Evolutionary conservation across 2,888 invertebrate species (phyloP), one percentile per base, ranked within the genome.

Genomic region (Stenotaenia linearis): DNA sequence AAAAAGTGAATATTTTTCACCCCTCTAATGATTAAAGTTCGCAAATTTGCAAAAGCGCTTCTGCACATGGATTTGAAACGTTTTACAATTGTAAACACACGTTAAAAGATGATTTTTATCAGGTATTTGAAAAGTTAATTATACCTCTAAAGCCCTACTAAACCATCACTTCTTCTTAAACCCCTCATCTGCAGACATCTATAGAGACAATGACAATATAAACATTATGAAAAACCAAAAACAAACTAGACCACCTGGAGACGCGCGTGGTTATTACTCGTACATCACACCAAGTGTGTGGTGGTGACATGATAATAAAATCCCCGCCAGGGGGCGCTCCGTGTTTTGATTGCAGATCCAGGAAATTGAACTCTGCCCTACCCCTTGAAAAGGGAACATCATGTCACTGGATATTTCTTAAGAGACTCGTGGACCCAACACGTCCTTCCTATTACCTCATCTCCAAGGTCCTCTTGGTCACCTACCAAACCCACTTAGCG

Each of bases 301-400:
- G 56, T 56, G 56, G 56, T 56, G 56, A 56, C 56, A 56, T 56
- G 56, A 56, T 56, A 56, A 56, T 56, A 56, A 56, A 56, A 56
- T 56, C 56, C 56, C n/a, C 56, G 23, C 56, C 56, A 18, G 56
- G 56, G 56, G 56, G 56, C 56, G 1, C 18, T 56, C 56, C 56
- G 56, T 56, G 56, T 56, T 56, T 56, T 56, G 56, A 56, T 56
- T 56, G 56, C 56, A 56, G 56, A 56, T 18, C 56, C 56, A 56
- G 56, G 56, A 56, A 56, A 56, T 56, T 9, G 56, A 56, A 56
- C 56, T 56, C 56, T 56, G 56, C n/a, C 56, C 56, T 56, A n/a
- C n/a, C n/a, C n/a, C 56, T 56, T 56, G 15, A 56, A 56, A 56
- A 56, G 15, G 15, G 56, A 23, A 56, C 56, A 56, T 18, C n/a